Base-by-base conservation (phyloP, 1,140 invertebrate genomes). In the Pollicipes pollicipes region DNA sequence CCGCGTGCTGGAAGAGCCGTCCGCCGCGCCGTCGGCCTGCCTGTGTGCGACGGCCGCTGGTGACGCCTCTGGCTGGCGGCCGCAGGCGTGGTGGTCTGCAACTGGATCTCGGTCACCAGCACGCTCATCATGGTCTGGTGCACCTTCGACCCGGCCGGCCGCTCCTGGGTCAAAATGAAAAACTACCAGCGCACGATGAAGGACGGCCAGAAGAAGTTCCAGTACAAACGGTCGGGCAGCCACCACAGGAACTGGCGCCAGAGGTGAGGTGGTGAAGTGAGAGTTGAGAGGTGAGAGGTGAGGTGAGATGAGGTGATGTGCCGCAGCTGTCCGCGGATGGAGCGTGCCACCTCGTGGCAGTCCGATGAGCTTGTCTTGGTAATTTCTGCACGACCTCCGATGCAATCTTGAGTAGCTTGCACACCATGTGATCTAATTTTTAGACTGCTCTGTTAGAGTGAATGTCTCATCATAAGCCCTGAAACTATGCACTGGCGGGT, bases 131-230 rank as follows among this genome's bases (percentile, higher is more conserved):
- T 89, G 0, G 85, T 90, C 1, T 93, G 90, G 90, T 94, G 91
- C 78, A 89, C 88, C 26, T 95, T 90, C 78, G 91, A 95, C 80
- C 82, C 88, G 0, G 91, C 91, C 6, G 91, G 91, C 17, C 82
- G 89, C 30, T 91, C 90, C n/a, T 95, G 91, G 91, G 90, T 94
- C 0, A 93, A 93, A 81, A 92, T 94, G 89, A 93, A 93, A 79
- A 85, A 89, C 73, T 94, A 91, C 79, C 90, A 93, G 78, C 84
- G 88, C 64, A 91, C 88, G 67, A 85, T 92, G 84, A 85, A 86
- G 74, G 87, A 90, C 74, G 85, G 85, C 0, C 80, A 83, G 70
- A 69, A 75, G 6, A 84, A 87, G 74, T 87, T 87, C 76, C 86
- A 89, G 76, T 89, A 90, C 75, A 87, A 87, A 75, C 79, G 90